These are phyloP conservation scores for Dicranocentrus wangi DNA, from an alignment of 2,888 invertebrate genomes.

Conservation along the genomic window DNA sequence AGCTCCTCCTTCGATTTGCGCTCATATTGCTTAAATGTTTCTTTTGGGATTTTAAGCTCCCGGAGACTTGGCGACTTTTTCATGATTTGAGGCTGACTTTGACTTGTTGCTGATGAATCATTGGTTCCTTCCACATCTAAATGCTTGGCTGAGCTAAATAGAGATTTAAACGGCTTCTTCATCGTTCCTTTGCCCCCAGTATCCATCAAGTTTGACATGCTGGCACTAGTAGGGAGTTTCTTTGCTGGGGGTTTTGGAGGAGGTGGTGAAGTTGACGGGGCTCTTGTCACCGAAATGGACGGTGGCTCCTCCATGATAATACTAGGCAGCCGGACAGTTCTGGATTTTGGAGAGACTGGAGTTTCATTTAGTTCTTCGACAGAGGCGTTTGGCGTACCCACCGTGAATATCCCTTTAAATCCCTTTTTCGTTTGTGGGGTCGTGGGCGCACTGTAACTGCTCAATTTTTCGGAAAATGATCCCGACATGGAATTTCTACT, in stretches of 20 bases:
- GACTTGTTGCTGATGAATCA: neutral
- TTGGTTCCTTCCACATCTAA: constrained; percentile 46
- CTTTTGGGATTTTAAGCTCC: constrained; percentile 48
- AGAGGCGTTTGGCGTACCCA: neutral
- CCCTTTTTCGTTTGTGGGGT: constrained; percentile 37
- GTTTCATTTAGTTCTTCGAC: neutral
- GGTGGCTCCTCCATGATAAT: constrained; percentile 47
- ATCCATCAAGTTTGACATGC: constrained; percentile 50
- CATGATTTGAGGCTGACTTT: neutral
- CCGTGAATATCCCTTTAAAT: constrained; percentile 13
- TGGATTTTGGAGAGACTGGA: constrained; percentile 10
- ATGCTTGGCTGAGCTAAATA: constrained; percentile 50
- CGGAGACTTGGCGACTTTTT: constrained; percentile 30
- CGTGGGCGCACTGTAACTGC: constrained; percentile 25
- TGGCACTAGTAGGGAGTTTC: constrained; percentile 39
- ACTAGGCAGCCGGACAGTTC: constrained; percentile 32
- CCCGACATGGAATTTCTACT: neutral
- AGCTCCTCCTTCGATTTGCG: constrained; percentile 81
- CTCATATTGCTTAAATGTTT: constrained; percentile 47
- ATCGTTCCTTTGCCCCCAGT: constrained; percentile 36
- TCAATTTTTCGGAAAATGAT: constrained; percentile 21
- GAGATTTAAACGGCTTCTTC: constrained; percentile 32
- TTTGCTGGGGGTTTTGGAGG: constrained; percentile 8
- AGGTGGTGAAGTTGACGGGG: constrained; percentile 12
- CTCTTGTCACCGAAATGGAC: neutral